These are phyloP conservation scores for Arremon aurantiirostris DNA, from an alignment of 2,797 vertebrate genomes.

Conservation along the genomic window DNA sequence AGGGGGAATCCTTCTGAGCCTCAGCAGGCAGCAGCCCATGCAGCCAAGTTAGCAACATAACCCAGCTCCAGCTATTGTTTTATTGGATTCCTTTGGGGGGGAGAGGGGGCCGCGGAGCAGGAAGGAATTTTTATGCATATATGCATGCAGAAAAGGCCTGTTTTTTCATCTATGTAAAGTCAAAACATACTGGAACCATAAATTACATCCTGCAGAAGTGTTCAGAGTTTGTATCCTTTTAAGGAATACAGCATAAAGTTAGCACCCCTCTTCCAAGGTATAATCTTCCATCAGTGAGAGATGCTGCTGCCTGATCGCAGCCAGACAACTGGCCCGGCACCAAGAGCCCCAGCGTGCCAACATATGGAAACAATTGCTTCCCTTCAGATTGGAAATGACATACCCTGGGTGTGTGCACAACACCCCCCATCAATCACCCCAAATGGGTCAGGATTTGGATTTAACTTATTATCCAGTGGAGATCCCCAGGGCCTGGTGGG, in stretches of 20 bases:
- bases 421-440: constrained; percentile 16
- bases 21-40: background rate
- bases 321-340: constrained; percentile 55
- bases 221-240: constrained; percentile 30
- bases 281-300: constrained; percentile 36
- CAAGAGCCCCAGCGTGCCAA: constrained; percentile 29
- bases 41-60: background rate
- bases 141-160: constrained; percentile 20
- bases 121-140: constrained; percentile 46
- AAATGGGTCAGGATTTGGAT: background rate
- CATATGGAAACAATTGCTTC: constrained; percentile 60
- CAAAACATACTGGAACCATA: constrained; percentile 46
- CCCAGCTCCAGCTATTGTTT: constrained; percentile 27
- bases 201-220: constrained; percentile 24
- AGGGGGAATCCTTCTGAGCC: background rate
- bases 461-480: background rate
- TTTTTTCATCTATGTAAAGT: constrained; percentile 38
- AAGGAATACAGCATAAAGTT: constrained; percentile 45
- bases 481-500: background rate
- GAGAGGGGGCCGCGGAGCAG: rapidly evolving
- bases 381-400: constrained; percentile 32
- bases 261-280: constrained; percentile 43
- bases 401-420: constrained; percentile 25
- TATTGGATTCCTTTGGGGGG: background rate
- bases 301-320: constrained; percentile 48